Conservation (phyloP, 2,797 vertebrate species). For the Dendrocincla tyrannina region DNA sequence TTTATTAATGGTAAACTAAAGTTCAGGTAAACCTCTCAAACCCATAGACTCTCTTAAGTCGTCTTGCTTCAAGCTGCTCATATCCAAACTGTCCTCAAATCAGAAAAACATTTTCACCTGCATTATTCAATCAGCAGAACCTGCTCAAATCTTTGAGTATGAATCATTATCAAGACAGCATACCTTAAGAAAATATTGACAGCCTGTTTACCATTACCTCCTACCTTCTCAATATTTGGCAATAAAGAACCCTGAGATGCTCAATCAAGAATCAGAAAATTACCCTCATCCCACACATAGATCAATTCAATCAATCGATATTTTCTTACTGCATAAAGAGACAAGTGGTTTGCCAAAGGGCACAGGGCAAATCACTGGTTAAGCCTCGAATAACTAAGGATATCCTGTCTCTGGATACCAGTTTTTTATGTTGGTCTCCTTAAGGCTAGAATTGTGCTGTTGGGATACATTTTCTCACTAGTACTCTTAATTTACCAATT, state of each 20-base stretch:
- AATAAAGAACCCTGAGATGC: background rate
- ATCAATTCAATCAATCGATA: background rate
- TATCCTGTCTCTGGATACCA: background rate
- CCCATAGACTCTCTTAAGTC: background rate
- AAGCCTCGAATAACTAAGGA: slow-evolving; percentile 7
- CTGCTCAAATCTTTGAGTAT: background rate
- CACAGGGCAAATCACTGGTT: background rate
- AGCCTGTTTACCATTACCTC: slow-evolving; percentile 3
- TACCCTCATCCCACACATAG: background rate
- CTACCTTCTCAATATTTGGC: background rate
- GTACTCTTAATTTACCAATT: background rate
- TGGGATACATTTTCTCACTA: background rate
- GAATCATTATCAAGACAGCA: slow-evolving; percentile 10
- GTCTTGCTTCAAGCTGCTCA: background rate
- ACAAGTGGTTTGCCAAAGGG: slow-evolving; percentile 29
- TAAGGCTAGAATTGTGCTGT: background rate
- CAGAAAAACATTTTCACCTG: background rate
- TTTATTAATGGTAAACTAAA: background rate
- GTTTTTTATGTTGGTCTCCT: background rate
- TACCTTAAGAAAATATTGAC: slow-evolving; percentile 30
- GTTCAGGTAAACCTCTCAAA: background rate
- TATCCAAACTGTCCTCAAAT: background rate
- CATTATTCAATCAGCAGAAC: slow-evolving; percentile 9
- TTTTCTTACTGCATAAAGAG: slow-evolving; percentile 1
- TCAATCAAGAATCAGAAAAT: background rate